Base-by-base conservation (phyloP, 2,113 vertebrate species). In the Rhinoderma darwinii region DNA sequence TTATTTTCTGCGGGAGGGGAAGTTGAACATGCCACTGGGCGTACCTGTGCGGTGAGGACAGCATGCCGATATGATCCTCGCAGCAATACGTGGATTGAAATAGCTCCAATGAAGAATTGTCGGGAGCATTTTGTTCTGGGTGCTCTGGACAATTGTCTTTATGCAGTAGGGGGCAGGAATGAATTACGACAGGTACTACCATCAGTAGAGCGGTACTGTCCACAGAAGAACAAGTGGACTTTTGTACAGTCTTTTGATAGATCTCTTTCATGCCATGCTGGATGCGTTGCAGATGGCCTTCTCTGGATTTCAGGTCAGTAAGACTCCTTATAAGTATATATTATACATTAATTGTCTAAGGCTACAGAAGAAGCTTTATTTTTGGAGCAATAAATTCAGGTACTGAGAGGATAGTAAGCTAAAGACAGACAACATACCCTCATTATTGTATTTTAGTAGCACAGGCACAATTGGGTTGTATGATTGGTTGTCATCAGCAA, bases 301-400 rank as follows among this genome's bases (percentile, higher is more conserved):
- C 96, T 99, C 89, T 99, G 98, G 98, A 96, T 99, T 92, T 99
- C 98, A 97, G 98, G 97, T 99, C 96, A 92, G 91, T 59, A 15
- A 37, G 39, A 72, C 20, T 39, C 41, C 2, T 39, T 72, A 41
- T 9, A 39, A 3, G 8, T 72, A 47, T 41, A 41, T 25, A 66
- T 3, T 66, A 6, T 30, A 66, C 15, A 25, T 27, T 39, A 35
- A 37, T 70, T 20, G 32, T 20, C 2, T 39, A 54, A 54, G 51
- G 51, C 20, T 54, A 54, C 3, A 54, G 20, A 54, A 54, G 2
- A 50, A 12, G 8, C 2, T 8, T 12, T 50, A 12, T 50, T 50
- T 50, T 10, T 12, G 10, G n/a, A n/a, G n/a, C n/a, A n/a, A n/a
- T n/a, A n/a, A n/a, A 10, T 11, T 25, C 20, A 56, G 22, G 22